Percentiles rank a stretch among this genome's conserved stretches.
Evolutionary conservation across 2,888 invertebrate genomes (phyloP).

Genomic region (Uloborus plumipes): DNA sequence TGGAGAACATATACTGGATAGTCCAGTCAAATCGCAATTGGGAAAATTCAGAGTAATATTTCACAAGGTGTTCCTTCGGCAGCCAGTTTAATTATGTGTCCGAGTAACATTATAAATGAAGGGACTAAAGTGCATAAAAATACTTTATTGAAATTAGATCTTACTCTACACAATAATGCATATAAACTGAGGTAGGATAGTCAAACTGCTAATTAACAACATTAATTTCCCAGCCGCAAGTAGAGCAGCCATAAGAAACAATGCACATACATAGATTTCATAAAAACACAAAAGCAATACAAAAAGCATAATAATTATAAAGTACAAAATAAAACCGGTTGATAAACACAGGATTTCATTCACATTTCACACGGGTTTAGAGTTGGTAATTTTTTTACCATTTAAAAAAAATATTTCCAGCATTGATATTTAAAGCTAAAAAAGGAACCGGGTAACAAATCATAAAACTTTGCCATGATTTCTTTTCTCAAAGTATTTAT

Average conservation of each 20-base stretch:
- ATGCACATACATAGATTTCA: constrained; percentile 31
- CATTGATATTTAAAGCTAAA: background rate
- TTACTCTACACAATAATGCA: constrained; percentile 48
- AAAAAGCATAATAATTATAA: constrained; percentile 38
- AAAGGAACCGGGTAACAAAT: constrained; percentile 20
- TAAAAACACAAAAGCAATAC: constrained; percentile 54
- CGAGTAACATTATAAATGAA: background rate
- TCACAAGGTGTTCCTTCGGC: too few species aligned
- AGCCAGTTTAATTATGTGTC: too few species aligned
- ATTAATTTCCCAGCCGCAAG: constrained; percentile 15
- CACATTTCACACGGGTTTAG: constrained; percentile 42
- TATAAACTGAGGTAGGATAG: constrained; percentile 38
- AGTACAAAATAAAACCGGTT: constrained; percentile 20
- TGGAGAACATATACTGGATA: too few species aligned
- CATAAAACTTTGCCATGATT: background rate
- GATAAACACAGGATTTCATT: constrained; percentile 26
- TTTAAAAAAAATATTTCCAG: too few species aligned
- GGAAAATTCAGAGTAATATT: too few species aligned
- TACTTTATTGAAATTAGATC: constrained; percentile 53
- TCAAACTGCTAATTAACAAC: constrained; percentile 1
- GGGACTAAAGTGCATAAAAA: constrained; percentile 45
- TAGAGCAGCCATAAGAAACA: constrained; percentile 13
- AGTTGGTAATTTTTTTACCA: constrained; percentile 4
- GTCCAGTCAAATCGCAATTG: too few species aligned
- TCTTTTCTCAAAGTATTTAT: too few species aligned